Conservation (phyloP, 2,113 vertebrate species). For the Chionomys nivalis region DNA sequence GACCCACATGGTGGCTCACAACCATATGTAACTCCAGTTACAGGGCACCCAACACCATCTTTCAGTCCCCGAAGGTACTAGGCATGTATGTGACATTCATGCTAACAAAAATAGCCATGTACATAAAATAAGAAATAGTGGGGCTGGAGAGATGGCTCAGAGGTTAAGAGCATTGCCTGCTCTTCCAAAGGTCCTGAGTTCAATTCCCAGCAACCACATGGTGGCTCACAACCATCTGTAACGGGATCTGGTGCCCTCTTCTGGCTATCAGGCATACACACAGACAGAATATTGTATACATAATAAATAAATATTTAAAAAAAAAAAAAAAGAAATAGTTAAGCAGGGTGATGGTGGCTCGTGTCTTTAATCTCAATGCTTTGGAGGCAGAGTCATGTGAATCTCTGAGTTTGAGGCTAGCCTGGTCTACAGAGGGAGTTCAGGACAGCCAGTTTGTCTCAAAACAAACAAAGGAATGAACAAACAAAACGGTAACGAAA, state of each 20-base stretch:
- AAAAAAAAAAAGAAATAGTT: not conserved
- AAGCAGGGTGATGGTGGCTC: no score
- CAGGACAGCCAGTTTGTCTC: not conserved
- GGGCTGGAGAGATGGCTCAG: no score
- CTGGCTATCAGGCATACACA: no score
- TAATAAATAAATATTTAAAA: no score
- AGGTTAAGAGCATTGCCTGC: no score
- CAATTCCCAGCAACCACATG: no score
- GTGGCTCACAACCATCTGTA: no score
- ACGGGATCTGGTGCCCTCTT: no score
- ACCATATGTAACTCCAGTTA: not conserved
- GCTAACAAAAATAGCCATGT: not conserved
- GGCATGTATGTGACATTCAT: not conserved
- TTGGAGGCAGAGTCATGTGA: not conserved
- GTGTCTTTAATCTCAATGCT: not conserved
- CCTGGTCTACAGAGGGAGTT: not conserved
- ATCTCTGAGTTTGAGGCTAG: not conserved
- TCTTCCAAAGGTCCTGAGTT: no score
- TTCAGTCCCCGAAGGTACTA: not conserved
- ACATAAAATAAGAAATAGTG: not conserved
- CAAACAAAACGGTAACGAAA: not conserved
- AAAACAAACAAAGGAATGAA: not conserved
- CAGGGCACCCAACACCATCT: not conserved
- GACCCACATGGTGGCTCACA: not conserved
- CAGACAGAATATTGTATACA: no score